Evolutionary conservation across 2,888 invertebrate species (phyloP).

Genomic region (Tipula confusa): DNA sequence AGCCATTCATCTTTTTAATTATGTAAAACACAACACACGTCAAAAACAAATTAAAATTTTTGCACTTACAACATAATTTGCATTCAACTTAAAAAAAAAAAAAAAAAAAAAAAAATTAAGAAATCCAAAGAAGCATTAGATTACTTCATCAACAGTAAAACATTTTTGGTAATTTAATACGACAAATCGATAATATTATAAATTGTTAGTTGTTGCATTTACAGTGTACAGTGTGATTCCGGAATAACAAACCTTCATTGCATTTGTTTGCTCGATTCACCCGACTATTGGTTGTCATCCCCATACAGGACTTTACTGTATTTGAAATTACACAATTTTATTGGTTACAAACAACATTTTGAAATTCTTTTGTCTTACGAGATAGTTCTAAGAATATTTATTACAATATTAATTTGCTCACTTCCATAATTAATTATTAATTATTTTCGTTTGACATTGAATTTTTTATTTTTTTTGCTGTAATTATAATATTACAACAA

Average conservation of each 20-base stretch:
- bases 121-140: not conserved
- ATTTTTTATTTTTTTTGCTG: not conserved
- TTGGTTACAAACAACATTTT: not conserved
- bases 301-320: not conserved
- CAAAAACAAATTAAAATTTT: not conserved
- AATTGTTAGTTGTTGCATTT: too few relatives aligned
- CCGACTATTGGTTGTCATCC: too few relatives aligned
- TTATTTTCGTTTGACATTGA: not conserved
- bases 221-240: too few relatives aligned
- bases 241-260: too few relatives aligned
- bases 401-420: not conserved
- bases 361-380: not conserved
- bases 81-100: not conserved
- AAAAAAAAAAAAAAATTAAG: too few relatives aligned
- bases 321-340: not conserved
- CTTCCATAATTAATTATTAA: not conserved
- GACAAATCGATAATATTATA: not conserved
- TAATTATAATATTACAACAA: not conserved
- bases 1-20: not conserved
- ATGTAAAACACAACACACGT: not conserved
- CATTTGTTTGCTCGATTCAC: too few relatives aligned
- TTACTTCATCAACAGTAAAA: not conserved
- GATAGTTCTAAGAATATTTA: not conserved
- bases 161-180: not conserved
- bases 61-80: constrained; percentile 3